Conservation (phyloP, 2,113 vertebrate genomes). For the Hippocampus mohnikei region DNA sequence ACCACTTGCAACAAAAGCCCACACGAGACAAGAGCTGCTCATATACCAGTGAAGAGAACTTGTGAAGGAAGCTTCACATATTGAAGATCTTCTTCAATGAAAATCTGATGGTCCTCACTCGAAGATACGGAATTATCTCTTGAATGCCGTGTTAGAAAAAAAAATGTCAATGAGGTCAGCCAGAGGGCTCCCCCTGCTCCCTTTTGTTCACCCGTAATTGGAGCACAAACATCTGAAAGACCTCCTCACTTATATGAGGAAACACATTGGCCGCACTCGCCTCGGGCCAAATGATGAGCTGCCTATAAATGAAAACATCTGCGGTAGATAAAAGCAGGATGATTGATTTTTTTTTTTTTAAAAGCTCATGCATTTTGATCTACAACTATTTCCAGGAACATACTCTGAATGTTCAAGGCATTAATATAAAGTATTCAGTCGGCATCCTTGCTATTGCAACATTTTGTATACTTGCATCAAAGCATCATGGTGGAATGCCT, state of each 20-base stretch:
- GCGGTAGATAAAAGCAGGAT: neutral
- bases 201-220: conserved; percentile 49
- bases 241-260: neutral
- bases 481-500: neutral
- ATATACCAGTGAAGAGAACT: conserved; percentile 46
- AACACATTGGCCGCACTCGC: conserved; percentile 20
- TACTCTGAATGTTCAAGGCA: neutral
- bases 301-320: conserved; percentile 5
- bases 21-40: conserved; percentile 59
- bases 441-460: no score
- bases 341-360: no score
- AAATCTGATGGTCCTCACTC: neutral
- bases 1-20: conserved; percentile 57
- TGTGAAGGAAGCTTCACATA: conserved; percentile 11
- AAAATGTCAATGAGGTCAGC: conserved; percentile 47
- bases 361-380: neutral
- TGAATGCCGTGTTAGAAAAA: conserved; percentile 21
- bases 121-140: neutral
- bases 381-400: neutral
- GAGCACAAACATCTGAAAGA: conserved; percentile 30
- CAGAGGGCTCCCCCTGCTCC: conserved; percentile 26
- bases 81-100: neutral
- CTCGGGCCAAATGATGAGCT: neutral
- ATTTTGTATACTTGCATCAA: neutral
- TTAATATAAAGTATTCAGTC: neutral